phyloP scores from a whole-genome alignment of 2,113 vertebrate species.

The Parotia lawesii region DNA sequence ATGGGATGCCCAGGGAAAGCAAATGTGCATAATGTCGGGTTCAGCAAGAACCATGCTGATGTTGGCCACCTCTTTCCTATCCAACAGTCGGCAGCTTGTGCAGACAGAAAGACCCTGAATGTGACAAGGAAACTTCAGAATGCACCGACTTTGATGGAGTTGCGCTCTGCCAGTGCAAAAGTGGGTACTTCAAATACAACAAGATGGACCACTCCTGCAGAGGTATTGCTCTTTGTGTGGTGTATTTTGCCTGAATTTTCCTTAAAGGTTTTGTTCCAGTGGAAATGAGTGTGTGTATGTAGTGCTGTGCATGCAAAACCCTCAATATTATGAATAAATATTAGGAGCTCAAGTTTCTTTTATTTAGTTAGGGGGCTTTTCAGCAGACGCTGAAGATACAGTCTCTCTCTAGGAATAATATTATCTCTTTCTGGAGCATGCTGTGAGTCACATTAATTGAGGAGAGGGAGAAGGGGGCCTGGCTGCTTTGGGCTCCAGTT shows the following conservation, averaged over 20 bases:
- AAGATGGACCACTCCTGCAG: conserved; percentile 86
- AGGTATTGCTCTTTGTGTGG: conserved; percentile 68
- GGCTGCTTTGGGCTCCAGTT: conserved; percentile 14
- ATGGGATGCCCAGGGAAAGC: not conserved
- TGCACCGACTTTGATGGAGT: conserved; percentile 82
- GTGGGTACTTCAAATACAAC: conserved; percentile 91
- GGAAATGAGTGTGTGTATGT: not conserved
- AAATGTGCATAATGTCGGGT: not conserved
- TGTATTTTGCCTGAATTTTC: not conserved
- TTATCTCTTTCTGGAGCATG: conserved; percentile 46
- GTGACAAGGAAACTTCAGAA: conserved; percentile 82
- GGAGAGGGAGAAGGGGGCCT: conserved; percentile 20
- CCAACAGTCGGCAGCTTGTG: conserved; percentile 85
- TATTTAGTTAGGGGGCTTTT: not conserved
- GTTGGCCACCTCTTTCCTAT: not conserved
- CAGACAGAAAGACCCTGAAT: conserved; percentile 78
- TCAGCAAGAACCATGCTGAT: not conserved
- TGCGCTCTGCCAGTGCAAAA: conserved; percentile 82
- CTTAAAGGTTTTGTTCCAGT: not conserved
- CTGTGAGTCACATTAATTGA: not conserved
- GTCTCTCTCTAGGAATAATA: conserved; percentile 52
- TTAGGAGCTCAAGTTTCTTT: conserved; percentile 10
- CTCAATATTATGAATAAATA: not conserved
- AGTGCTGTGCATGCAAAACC: not conserved
- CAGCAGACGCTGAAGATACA: not conserved